Evolutionary conservation across 2,888 invertebrate genomes (phyloP).

Genomic region (Ellobium chinense): DNA sequence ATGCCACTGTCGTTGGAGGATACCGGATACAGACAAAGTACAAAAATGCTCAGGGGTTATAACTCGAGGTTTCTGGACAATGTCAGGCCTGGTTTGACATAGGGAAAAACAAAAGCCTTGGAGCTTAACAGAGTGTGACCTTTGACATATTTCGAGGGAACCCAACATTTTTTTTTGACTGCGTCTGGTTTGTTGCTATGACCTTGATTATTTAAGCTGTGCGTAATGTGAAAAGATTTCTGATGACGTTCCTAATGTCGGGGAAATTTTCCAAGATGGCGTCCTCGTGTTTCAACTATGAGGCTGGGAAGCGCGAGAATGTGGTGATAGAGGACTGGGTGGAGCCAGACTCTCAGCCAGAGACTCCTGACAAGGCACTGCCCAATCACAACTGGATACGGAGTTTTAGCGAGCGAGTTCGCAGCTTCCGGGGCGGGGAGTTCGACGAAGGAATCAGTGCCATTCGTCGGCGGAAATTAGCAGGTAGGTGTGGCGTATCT

Average conservation of each 20-base stretch:
- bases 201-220: too few species aligned
- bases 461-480: slow-evolving; percentile 63
- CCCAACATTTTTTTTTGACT: too few species aligned
- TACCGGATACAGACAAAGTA: too few species aligned
- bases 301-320: background rate
- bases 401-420: slow-evolving; percentile 71
- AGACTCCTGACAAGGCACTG: background rate
- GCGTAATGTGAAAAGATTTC: too few species aligned
- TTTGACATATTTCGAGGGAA: too few species aligned
- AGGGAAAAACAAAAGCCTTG: too few species aligned
- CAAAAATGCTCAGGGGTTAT: too few species aligned
- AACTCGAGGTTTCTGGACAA: too few species aligned
- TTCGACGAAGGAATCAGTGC: slow-evolving; percentile 64
- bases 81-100: too few species aligned
- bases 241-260: background rate
- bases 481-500: slow-evolving; percentile 58
- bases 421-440: slow-evolving; percentile 61
- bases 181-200: too few species aligned
- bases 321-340: background rate
- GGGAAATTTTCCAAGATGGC: background rate
- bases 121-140: too few species aligned
- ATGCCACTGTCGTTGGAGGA: too few species aligned
- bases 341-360: background rate
- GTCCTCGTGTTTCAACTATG: background rate
- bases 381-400: slow-evolving; percentile 65